Evolutionary conservation across 37 sponge, comb jelly and placozoan species (phyloP), one percentile per base, ranked within the genome.

Genomic region (Tethya wilhelma): DNA sequence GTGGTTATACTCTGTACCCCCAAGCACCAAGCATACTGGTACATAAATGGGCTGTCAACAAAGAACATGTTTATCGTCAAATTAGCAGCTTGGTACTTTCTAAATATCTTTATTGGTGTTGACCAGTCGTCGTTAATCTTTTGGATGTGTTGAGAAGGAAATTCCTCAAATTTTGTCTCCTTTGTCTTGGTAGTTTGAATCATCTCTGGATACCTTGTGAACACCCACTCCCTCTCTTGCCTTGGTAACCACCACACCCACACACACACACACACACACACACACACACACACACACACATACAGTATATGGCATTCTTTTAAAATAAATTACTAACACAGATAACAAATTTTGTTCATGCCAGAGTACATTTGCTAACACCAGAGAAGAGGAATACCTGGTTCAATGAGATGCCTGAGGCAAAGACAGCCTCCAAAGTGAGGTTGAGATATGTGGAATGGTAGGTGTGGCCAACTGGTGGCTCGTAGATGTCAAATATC

Each of bases 161-260:
- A 72, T 39, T 89, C 60, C 38, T 82, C 73, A 56, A 78, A 82
- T 20, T 33, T 19, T 25, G 84, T 89, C 33, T 77, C 49, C 19
- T 69, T 42, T 11, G 84, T 82, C 44, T 82, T 82, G 29, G 84
- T 71, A 31, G 64, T 67, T 36, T 62, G 78, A 2, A 77, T 32
- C 57, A 89, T 59, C 62, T 59, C 67, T 30, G 89, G 84, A 40
- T 62, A 58, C 23, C 32, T 46, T 9, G 37, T 30, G 0, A 11
- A 12, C 28, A 82, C 84, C 63, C 65, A 67, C 3, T 65, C 39
- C 29, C 89, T 43, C 19, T 36, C 34, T 4, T 78, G 31, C 14
- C 33, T 29, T 6, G 64, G 33, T 36, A 89, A 59, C 89, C 89
- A 89, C 89, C 83, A 82, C 32, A 89, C 89, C 89, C n/a, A n/a